Evolutionary conservation across 2,888 invertebrate species (phyloP).

Genomic region (Ceratothoa steindachneri): DNA sequence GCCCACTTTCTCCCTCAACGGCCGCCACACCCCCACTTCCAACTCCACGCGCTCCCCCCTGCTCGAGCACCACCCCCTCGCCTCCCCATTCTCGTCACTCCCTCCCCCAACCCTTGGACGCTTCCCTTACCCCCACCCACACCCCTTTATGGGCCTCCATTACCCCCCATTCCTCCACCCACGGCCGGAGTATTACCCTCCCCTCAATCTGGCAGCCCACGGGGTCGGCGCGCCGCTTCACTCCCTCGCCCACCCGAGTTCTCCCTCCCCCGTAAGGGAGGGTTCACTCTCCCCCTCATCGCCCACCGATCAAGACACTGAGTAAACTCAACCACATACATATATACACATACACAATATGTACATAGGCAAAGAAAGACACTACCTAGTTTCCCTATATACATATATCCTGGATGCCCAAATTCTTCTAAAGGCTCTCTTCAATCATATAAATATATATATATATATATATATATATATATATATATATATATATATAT

Average conservation of each 20-base stretch:
- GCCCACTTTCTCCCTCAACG: slow-evolving; percentile 18
- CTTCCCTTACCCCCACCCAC: slow-evolving; percentile 38
- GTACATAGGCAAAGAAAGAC: too few species aligned
- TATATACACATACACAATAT: slow-evolving; percentile 6
- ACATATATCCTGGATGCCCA: not conserved
- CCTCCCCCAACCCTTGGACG: slow-evolving; percentile 29
- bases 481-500: not conserved
- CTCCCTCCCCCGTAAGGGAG: slow-evolving; percentile 11
- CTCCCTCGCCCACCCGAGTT: not conserved
- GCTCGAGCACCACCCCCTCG: slow-evolving; percentile 28
- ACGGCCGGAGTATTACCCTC: slow-evolving; percentile 26
- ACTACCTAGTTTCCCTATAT: too few species aligned
- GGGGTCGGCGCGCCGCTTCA: not conserved
- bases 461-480: not conserved
- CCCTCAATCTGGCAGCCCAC: slow-evolving; percentile 22
- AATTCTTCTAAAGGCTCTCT: not conserved
- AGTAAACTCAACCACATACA: not conserved
- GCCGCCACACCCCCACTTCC: slow-evolving; percentile 20
- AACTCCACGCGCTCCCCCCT: slow-evolving; percentile 25
- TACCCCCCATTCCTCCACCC: slow-evolving; percentile 39
- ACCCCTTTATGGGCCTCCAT: slow-evolving; percentile 34
- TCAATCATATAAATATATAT: not conserved
- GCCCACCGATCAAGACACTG: slow-evolving; percentile 15
- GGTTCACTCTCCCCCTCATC: slow-evolving; percentile 22
- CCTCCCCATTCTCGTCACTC: slow-evolving; percentile 33